A percentile compares a stretch with the other conserved stretches of the same genome.
These are phyloP conservation scores for Umimayanthus chanpuru DNA, from an alignment of 92 coral and sea anemone genomes.

Conservation along the genomic window DNA sequence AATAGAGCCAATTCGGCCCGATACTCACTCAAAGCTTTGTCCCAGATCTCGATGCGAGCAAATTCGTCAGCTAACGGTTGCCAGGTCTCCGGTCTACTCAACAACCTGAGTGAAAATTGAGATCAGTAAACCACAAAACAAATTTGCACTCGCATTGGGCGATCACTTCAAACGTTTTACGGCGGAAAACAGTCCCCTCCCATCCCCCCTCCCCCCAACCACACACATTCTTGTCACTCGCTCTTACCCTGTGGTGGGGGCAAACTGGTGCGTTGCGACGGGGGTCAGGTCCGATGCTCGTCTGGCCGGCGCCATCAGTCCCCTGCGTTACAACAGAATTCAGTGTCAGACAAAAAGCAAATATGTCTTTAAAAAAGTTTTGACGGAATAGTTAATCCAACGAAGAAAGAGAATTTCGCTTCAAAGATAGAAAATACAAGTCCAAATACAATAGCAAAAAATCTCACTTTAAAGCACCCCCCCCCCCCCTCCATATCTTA, in stretches of 20 bases:
- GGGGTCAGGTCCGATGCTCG: conserved; percentile 69
- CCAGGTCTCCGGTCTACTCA: conserved; percentile 90
- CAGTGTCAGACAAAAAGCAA: too few relatives aligned
- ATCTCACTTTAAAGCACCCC: too few relatives aligned
- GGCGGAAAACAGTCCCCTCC: neutral
- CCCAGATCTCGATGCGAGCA: conserved; percentile 88
- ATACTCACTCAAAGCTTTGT: conserved; percentile 76
- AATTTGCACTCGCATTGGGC: too few relatives aligned
- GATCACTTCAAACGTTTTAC: neutral
- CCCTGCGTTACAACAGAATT: conserved; percentile 45
- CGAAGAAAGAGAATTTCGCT: neutral
- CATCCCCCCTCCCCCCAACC: neutral
- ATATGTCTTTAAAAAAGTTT: too few relatives aligned
- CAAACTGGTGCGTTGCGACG: conserved; percentile 47
- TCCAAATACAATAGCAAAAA: too few relatives aligned
- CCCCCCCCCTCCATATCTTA: too few relatives aligned
- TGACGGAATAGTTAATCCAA: neutral
- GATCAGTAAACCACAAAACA: neutral
- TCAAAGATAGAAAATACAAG: too few relatives aligned
- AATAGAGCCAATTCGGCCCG: neutral
- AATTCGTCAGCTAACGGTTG: conserved; percentile 69
- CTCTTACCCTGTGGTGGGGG: conserved; percentile 73
- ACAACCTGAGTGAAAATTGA: conserved; percentile 51
- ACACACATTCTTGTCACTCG: too few relatives aligned
- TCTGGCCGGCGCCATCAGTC: conserved; percentile 88